Conservation (phyloP, 2,888 invertebrate genomes). For the Cantharis flavilabris region DNA sequence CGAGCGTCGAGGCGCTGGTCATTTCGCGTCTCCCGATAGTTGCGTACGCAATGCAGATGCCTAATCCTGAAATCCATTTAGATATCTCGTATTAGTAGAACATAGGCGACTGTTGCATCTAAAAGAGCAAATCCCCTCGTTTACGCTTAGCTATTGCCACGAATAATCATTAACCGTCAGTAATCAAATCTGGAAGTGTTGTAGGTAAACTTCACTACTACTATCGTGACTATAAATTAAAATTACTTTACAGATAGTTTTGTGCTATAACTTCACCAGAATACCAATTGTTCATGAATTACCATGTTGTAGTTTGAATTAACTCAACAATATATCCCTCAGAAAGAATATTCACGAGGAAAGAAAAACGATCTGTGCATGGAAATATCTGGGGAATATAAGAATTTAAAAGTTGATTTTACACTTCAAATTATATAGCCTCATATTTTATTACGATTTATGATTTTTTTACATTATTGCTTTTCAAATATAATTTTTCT, state of each 20-base stretch:
- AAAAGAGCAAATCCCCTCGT: conserved; percentile 18
- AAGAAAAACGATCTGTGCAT: conserved; percentile 24
- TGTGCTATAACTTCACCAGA: conserved; percentile 39
- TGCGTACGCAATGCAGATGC: conserved; percentile 43
- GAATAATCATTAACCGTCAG: conserved; percentile 41
- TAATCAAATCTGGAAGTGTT: conserved; percentile 44
- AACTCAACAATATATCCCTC: conserved; percentile 33
- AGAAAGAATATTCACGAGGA: conserved; percentile 20
- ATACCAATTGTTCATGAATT: conserved; percentile 44
- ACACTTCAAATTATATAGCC: background rate
- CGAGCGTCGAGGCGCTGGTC: conserved; percentile 27
- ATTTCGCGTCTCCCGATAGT: conserved; percentile 14
- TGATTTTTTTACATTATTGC: background rate
- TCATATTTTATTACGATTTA: background rate
- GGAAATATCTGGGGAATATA: conserved; percentile 19
- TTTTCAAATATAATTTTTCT: background rate
- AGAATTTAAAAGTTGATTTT: background rate
- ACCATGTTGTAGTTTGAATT: conserved; percentile 41
- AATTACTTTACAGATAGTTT: conserved; percentile 46
- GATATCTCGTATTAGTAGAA: conserved; percentile 14
- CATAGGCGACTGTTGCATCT: conserved; percentile 12
- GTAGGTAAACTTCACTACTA: conserved; percentile 33
- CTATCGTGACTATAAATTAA: conserved; percentile 46
- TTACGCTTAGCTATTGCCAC: conserved; percentile 34
- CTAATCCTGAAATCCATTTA: conserved; percentile 4